Conservation (phyloP, 2,113 vertebrate species). For the Thamnophis sirtalis region DNA sequence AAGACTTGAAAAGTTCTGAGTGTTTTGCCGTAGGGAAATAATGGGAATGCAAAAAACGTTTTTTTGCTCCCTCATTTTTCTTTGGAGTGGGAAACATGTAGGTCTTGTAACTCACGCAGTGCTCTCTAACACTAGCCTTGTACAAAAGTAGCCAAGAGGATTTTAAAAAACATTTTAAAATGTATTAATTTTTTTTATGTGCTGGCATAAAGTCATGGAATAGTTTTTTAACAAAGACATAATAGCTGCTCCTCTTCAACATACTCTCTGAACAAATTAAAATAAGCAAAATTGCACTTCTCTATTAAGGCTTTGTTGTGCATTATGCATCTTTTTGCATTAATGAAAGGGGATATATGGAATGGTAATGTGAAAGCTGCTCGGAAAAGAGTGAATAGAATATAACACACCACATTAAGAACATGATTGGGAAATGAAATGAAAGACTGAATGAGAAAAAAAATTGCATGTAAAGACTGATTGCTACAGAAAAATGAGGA, state of each 20-base stretch:
- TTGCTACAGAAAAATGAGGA: background rate
- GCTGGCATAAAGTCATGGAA: background rate
- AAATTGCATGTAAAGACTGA: background rate
- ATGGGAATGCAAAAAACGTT: background rate
- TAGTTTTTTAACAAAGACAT: background rate
- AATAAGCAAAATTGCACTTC: background rate
- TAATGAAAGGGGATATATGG: background rate
- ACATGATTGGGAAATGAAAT: background rate
- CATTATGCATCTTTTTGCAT: background rate
- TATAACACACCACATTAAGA: background rate
- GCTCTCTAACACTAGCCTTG: background rate
- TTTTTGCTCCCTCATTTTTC: background rate
- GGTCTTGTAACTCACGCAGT: background rate
- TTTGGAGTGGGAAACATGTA: background rate
- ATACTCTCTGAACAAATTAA: background rate
- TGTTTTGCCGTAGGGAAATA: background rate
- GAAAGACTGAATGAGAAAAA: background rate
- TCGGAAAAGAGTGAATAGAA: background rate
- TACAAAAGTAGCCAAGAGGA: background rate
- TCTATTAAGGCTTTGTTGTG: background rate
- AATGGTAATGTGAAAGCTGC: background rate
- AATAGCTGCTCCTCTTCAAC: background rate
- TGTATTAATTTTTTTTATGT: background rate
- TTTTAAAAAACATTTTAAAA: background rate
- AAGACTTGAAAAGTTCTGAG: background rate